Evolutionary conservation across 2,888 invertebrate genomes (phyloP).

Genomic region (Papilio gigon): DNA sequence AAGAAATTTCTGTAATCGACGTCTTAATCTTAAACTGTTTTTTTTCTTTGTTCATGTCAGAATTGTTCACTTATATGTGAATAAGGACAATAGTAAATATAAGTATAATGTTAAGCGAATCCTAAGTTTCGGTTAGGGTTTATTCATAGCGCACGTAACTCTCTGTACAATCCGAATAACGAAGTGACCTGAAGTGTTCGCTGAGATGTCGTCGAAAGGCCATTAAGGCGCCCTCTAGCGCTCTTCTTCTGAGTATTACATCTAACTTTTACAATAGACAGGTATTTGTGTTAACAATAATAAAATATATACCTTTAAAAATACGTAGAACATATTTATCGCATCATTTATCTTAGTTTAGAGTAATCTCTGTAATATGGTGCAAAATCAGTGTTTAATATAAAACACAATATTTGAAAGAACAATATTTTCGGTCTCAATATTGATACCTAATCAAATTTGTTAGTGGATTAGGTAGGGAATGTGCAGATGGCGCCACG

Average conservation of each 20-base stretch:
- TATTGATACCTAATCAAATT: slow-evolving; percentile 78
- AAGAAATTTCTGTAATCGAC: neutral
- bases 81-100: slow-evolving; percentile 5
- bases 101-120: slow-evolving; percentile 33
- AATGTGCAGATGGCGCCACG: slow-evolving; percentile 79
- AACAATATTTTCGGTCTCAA: slow-evolving; percentile 55
- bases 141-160: slow-evolving; percentile 72
- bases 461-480: slow-evolving; percentile 76
- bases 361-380: neutral
- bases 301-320: too few relatives aligned
- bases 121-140: slow-evolving; percentile 58
- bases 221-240: slow-evolving; percentile 76
- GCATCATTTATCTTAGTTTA: too few relatives aligned
- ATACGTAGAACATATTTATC: slow-evolving; percentile 39
- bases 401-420: slow-evolving; percentile 37
- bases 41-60: neutral
- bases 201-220: slow-evolving; percentile 76
- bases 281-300: slow-evolving; percentile 44
- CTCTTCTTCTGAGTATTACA: slow-evolving; percentile 76
- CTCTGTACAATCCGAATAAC: slow-evolving; percentile 76
- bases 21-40: neutral
- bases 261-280: slow-evolving; percentile 59
- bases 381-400: neutral
- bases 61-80: neutral
- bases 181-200: slow-evolving; percentile 78